Evolutionary conservation across 2,888 invertebrate genomes (phyloP), one percentile per base, ranked within the genome.

Genomic region (Salpingus planirostris): DNA sequence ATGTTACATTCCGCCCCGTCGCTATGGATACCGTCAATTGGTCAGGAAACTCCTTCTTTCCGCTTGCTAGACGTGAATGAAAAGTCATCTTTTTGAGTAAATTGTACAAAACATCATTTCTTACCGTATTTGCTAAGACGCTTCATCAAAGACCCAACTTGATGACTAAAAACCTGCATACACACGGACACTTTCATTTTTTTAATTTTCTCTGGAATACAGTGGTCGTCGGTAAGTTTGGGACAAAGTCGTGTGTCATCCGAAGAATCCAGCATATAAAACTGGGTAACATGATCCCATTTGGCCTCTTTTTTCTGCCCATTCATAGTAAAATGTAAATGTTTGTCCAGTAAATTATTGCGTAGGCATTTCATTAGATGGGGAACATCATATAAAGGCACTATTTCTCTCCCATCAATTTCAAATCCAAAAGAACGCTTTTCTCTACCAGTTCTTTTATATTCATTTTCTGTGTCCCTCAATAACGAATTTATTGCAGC

Each of bases 321-420:
- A 8, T 18, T 8, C 18, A 32, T 21, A 7, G 4, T 24, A 33
- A 42, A 45, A 21, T 37, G 25, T 3, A 44, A 25, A 25, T 43
- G n/a, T 29, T 33, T 33, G 2, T 11, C 27, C 11, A 48, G 11
- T 5, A 45, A 15, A 13, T 31, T 31, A 21, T 49, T 49, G 14
- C 46, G 5, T 4, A 49, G 21, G 6, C 38, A 23, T 33, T 47
- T 47, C 5, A 44, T 13, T 15, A 43, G 24, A 27, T 47, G 44
- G 11, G 42, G 43, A 18, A 24, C 18, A 37, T 47, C 46, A 40
- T 27, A 47, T 15, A 47, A 33, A 27, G 41, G 42, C 12, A 47
- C 30, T 21, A 47, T 30, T 33, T 48, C 46, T 28, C 22, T 13
- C 2, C 33, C 31, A 18, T 18, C 33, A 11, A 44, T 30, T 10